phyloP scores from a whole-genome alignment of 2,888 invertebrate genomes.

The Pilophorus perplexus region DNA sequence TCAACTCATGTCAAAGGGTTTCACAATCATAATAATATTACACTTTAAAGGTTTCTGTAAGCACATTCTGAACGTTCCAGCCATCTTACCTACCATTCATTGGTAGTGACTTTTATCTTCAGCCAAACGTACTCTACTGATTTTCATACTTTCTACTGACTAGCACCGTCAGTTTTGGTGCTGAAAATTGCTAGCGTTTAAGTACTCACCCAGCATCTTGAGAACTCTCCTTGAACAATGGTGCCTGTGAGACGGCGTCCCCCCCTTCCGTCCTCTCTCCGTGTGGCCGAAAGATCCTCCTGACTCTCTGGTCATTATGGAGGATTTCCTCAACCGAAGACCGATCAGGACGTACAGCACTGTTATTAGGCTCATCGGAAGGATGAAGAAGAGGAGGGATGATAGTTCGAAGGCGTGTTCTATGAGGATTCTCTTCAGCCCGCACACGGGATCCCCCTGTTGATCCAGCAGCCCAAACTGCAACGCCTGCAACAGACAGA shows the following conservation, averaged over 20 bases:
- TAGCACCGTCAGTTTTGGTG: too few species aligned
- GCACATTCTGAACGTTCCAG: too few species aligned
- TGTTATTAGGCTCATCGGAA: slow-evolving; percentile 62
- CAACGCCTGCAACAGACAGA: slow-evolving; percentile 50
- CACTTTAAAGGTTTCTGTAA: too few species aligned
- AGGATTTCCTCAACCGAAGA: slow-evolving; percentile 56
- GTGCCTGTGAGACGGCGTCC: slow-evolving; percentile 41
- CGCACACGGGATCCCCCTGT: slow-evolving; percentile 52
- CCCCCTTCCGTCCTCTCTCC: slow-evolving; percentile 42
- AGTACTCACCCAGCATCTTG: slow-evolving; percentile 75
- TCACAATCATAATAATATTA: too few species aligned
- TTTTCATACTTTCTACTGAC: too few species aligned
- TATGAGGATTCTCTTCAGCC: slow-evolving; percentile 51
- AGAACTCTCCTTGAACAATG: slow-evolving; percentile 67
- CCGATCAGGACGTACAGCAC: slow-evolving; percentile 59
- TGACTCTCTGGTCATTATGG: slow-evolving; percentile 48
- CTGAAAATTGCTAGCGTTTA: too few species aligned
- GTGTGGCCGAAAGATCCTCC: slow-evolving; percentile 46
- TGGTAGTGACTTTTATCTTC: too few species aligned
- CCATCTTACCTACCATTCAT: too few species aligned
- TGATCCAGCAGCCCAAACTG: slow-evolving; percentile 53
- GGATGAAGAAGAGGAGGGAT: slow-evolving; percentile 62
- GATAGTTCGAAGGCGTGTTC: slow-evolving; percentile 59
- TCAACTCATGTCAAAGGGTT: too few species aligned
- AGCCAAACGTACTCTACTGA: too few species aligned